phyloP scores from a whole-genome alignment of 2,888 invertebrate genomes.

The Brachypalpus laphriformis region DNA sequence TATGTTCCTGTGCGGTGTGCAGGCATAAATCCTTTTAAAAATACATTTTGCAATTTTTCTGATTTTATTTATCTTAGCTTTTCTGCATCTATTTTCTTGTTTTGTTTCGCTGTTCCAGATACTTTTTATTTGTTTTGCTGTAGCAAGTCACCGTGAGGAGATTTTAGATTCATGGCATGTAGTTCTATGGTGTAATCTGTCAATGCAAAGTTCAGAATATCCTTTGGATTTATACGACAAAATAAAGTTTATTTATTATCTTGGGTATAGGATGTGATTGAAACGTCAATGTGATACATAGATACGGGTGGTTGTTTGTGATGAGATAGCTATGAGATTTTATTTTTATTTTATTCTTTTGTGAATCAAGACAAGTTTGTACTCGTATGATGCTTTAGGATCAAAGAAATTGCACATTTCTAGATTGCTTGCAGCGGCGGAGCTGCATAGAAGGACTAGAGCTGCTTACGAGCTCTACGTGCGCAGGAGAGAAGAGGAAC shows the following conservation, averaged over 20 bases:
- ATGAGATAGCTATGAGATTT: too few relatives aligned
- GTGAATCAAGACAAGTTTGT: too few relatives aligned
- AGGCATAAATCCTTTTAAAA: slow-evolving; percentile 55
- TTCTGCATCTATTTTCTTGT: slow-evolving; percentile 20
- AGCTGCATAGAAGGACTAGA: too few relatives aligned
- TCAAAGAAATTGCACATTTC: too few relatives aligned
- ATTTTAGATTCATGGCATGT: slow-evolving; percentile 50
- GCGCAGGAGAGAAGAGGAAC: too few relatives aligned
- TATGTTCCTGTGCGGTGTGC: slow-evolving; percentile 5
- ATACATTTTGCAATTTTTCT: slow-evolving; percentile 55
- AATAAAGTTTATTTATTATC: slow-evolving; percentile 21
- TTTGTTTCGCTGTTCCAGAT: slow-evolving; percentile 21
- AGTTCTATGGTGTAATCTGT: slow-evolving; percentile 39
- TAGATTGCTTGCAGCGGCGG: too few relatives aligned
- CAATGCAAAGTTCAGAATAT: slow-evolving; percentile 44
- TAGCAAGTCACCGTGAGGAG: slow-evolving; percentile 17
- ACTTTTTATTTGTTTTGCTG: background rate
- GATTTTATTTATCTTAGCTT: slow-evolving; percentile 58
- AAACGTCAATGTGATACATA: slow-evolving; percentile 9
- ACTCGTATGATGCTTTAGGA: too few relatives aligned
- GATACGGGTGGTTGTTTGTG: background rate
- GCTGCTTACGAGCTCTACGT: too few relatives aligned
- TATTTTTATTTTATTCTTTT: too few relatives aligned
- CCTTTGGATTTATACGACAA: slow-evolving; percentile 11
- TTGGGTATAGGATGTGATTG: background rate